These are phyloP conservation scores for Protosalanx chinensis DNA, from an alignment of 2,797 vertebrate genomes.

Conservation along the genomic window DNA sequence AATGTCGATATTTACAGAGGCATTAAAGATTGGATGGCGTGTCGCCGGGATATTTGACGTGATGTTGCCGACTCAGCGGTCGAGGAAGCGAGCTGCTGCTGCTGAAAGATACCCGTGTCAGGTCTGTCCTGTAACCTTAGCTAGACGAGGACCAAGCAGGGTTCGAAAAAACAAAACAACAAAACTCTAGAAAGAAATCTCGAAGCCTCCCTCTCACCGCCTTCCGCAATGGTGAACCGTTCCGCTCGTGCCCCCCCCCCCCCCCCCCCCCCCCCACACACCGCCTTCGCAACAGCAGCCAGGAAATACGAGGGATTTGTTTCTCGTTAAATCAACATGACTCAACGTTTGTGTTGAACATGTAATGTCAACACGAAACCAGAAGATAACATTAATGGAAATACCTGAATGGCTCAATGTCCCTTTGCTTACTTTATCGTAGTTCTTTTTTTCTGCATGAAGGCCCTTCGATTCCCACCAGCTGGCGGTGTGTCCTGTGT, in stretches of 20 bases:
- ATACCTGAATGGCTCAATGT: neutral
- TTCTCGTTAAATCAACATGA: neutral
- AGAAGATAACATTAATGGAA: neutral
- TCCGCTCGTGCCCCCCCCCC: too few species aligned
- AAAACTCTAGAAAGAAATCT: too few species aligned
- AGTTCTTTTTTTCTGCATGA: neutral
- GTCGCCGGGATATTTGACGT: slow-evolving; percentile 60
- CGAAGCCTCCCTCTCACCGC: too few species aligned
- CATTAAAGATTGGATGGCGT: slow-evolving; percentile 63
- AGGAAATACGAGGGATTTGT: neutral
- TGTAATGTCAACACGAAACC: slow-evolving; percentile 4
- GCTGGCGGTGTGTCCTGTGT: slow-evolving; percentile 16
- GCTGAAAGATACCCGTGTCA: neutral
- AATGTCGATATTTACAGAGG: slow-evolving; percentile 70
- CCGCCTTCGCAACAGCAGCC: neutral
- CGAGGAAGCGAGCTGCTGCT: slow-evolving; percentile 7
- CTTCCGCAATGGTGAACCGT: too few species aligned
- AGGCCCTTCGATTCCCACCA: neutral
- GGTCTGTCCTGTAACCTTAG: too few species aligned
- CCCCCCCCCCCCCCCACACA: too few species aligned
- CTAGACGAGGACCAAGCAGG: too few species aligned
- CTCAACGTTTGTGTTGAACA: neutral
- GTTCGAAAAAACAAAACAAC: too few species aligned
- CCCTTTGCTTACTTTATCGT: too few species aligned
- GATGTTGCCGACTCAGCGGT: slow-evolving; percentile 59